Conservation (phyloP, 1,140 invertebrate genomes). For the Neodiprion virginianus region DNA sequence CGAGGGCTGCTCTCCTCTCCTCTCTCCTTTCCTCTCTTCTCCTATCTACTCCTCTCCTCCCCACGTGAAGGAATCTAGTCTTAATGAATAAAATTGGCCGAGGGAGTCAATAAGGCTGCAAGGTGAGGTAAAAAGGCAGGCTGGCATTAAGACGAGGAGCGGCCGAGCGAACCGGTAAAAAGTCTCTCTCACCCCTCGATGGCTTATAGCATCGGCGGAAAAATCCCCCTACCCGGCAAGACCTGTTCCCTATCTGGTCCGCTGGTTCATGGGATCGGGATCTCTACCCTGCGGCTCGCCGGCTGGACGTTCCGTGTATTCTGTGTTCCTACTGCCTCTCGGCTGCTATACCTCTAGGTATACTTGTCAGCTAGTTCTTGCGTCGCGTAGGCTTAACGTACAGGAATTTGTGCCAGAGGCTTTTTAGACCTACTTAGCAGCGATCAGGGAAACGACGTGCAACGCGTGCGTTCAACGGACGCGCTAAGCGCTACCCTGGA, state of each 20-base stretch:
- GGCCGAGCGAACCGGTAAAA: neutral
- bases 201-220: slow-evolving; percentile 27
- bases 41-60: slow-evolving; percentile 24
- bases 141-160: slow-evolving; percentile 1
- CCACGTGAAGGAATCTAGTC: slow-evolving; percentile 58
- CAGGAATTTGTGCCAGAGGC: slow-evolving; percentile 44
- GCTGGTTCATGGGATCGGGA: slow-evolving; percentile 33
- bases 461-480: neutral
- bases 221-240: slow-evolving; percentile 30
- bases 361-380: slow-evolving; percentile 35
- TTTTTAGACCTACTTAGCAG: slow-evolving; percentile 8
- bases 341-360: neutral
- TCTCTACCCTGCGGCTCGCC: slow-evolving; percentile 19
- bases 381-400: slow-evolving; percentile 36
- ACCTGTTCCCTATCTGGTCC: slow-evolving; percentile 34
- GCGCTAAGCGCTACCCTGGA: neutral
- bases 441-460: neutral
- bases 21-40: slow-evolving; percentile 21
- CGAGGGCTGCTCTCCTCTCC: neutral
- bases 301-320: slow-evolving; percentile 29
- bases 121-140: neutral
- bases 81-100: slow-evolving; percentile 58
- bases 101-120: neutral
- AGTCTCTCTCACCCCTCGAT: neutral
- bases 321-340: neutral